Evolutionary conservation across 1,140 invertebrate species (phyloP), one percentile per base, ranked within the genome.

Genomic region (Drosophila dunni): DNA sequence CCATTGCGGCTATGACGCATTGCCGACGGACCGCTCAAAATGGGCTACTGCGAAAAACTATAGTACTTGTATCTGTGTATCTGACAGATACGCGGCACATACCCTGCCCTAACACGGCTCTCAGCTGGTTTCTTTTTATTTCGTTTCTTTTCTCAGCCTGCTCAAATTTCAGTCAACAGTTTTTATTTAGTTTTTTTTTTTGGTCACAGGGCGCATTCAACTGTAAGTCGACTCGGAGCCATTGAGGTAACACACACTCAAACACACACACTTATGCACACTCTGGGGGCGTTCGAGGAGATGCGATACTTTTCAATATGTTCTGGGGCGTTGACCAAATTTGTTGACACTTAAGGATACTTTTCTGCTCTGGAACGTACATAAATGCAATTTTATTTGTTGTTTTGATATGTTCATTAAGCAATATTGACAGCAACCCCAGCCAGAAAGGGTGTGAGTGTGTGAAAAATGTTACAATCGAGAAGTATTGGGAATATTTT

Each of bases 401-500:
- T 83, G 80, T 86, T 86, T 79, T 86, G 83, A 86, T 86, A 73
- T 86, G 83, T 86, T 86, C 84, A 86, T 89, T 89, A 86, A 63
- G 76, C 84, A 83, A 86, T 78, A 65, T 61, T 74, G 57, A 80
- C 67, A 63, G 38, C 63, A 45, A 13, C n/a, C 44, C 17, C 24
- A 48, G 24, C 24, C 42, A 9, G 9, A 11, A 34, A 36, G 67
- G 60, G 56, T 66, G 64, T 69, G 51, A 50, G 53, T 53, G 58
- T 84, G 81, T 42, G 66, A 64, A 80, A 46, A 44, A 36, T 51
- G 5, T 4, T 42, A 13, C 7, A 11, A 29, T 24, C 7, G 48
- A 40, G 2, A 10, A 38, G 7, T 9, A 3, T 38, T 38, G 36
- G 36, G 36, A 38, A 38, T 38, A 38, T 3, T 38, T 38, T 1